Evolutionary conservation across 2,797 vertebrate species (phyloP), one percentile per base, ranked within the genome.

Genomic region (Spinus olivaceus): DNA sequence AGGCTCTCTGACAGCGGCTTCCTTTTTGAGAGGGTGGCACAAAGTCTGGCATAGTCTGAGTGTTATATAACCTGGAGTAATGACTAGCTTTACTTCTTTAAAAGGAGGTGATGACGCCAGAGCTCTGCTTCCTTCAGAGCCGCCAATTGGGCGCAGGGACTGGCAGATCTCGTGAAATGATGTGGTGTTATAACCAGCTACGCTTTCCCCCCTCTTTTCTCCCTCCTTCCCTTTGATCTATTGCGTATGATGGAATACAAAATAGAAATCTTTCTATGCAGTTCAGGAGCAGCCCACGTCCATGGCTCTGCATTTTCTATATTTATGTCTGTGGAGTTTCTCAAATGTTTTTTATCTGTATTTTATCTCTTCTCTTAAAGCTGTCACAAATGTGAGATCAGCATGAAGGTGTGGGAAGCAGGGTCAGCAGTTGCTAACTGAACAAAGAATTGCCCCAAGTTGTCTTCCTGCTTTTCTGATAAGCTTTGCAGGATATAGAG

Each of bases 21-120:
- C 73, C 69, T 92, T 91, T 94, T 66, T 46, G 88, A 97, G 92
- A 92, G 86, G 87, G 74, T 94, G 91, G 87, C 91, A 94, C 77
- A 28, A 32, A 84, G 95, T 88, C 92, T 95, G 96, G 84, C 92
- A 37, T 21, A 93, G 85, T 80, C 86, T 21, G 20, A 50, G 54
- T 19, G 64, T 97, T 97, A 92, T 23, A 57, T 96, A 97, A 97
- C 65, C 60, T 15, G 79, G 93, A 94, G 93, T 93, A 95, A 69
- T 93, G 91, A 94, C 81, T 95, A 72, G 93, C 89, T 88, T 92
- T 84, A 39, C 72, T 93, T 87, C 91, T 96, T 94, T 95, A 92
- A 96, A 95, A 89, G 94, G 92, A 95, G 94, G 79, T 16, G 93
- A 74, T 96, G 92, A 95, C 78, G 88, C 83, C 88, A 90, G 87